These are phyloP conservation scores for Drosophila nebulosa DNA, from an alignment of 1,140 invertebrate genomes.

Conservation along the genomic window DNA sequence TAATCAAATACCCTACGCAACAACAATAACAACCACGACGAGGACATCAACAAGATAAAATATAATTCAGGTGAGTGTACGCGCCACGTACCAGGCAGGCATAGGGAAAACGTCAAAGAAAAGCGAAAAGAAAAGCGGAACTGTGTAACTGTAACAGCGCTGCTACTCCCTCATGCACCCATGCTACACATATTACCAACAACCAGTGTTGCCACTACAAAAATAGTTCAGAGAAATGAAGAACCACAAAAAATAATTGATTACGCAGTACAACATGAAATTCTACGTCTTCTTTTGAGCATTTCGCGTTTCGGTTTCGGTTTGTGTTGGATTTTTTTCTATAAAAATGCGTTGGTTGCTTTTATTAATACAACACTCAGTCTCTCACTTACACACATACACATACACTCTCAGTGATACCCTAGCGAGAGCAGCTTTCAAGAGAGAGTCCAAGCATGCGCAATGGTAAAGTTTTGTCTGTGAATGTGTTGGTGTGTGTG, in stretches of 20 bases:
- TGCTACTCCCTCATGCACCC: background rate
- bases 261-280: constrained; percentile 62
- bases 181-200: no score
- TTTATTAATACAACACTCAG: constrained; percentile 67
- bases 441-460: constrained; percentile 48
- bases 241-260: constrained; percentile 48
- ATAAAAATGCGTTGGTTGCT: constrained; percentile 76
- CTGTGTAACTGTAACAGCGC: constrained; percentile 58
- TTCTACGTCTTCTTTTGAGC: constrained; percentile 22
- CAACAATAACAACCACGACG: constrained; percentile 27
- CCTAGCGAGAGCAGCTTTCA: constrained; percentile 48
- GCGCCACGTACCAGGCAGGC: constrained; percentile 7
- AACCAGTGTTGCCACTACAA: constrained; percentile 19
- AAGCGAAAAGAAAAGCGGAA: constrained; percentile 40
- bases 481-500: background rate
- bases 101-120: constrained; percentile 4
- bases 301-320: constrained; percentile 50
- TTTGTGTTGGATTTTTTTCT: constrained; percentile 51
- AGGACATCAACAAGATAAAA: constrained; percentile 27
- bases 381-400: constrained; percentile 14
- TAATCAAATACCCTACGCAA: constrained; percentile 46
- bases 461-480: constrained; percentile 18
- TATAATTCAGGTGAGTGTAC: constrained; percentile 59
- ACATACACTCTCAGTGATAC: constrained; percentile 43
- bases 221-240: constrained; percentile 56